Percentiles rank a stretch among this genome's conserved stretches.
These are phyloP conservation scores for Smutsia gigantea DNA, from an alignment of 2,797 vertebrate genomes.

Conservation along the genomic window DNA sequence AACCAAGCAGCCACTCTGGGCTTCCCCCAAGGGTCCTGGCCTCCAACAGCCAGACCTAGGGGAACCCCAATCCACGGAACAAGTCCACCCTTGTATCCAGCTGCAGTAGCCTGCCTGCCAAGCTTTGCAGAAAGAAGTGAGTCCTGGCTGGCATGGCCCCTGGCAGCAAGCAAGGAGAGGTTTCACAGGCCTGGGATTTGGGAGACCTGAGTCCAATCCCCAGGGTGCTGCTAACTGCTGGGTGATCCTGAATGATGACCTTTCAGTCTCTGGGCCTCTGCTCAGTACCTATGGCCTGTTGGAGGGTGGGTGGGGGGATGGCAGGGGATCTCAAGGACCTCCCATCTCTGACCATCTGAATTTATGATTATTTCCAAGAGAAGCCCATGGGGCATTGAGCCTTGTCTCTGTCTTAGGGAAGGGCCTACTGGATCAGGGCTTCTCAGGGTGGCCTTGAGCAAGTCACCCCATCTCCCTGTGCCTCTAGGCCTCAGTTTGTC, in stretches of 20 bases:
- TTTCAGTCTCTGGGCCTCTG: neutral
- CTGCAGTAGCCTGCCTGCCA: neutral
- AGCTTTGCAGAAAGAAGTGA: neutral
- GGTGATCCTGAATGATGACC: neutral
- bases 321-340: neutral
- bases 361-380: neutral
- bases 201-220: neutral
- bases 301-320: too few relatives aligned
- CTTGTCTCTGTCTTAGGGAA: neutral
- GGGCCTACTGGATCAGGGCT: neutral
- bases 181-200: neutral
- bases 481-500: neutral
- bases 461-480: neutral
- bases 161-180: neutral
- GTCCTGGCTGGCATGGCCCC: neutral
- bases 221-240: neutral
- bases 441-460: neutral
- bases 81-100: conserved; percentile 58
- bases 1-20: neutral
- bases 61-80: conserved; percentile 5
- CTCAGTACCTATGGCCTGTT: neutral
- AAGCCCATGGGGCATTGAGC: neutral
- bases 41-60: neutral
- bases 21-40: conserved; percentile 41
- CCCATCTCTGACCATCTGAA: neutral